phyloP scores from a whole-genome alignment of 2,797 vertebrate genomes.

The Bryconaethiops microstoma region DNA sequence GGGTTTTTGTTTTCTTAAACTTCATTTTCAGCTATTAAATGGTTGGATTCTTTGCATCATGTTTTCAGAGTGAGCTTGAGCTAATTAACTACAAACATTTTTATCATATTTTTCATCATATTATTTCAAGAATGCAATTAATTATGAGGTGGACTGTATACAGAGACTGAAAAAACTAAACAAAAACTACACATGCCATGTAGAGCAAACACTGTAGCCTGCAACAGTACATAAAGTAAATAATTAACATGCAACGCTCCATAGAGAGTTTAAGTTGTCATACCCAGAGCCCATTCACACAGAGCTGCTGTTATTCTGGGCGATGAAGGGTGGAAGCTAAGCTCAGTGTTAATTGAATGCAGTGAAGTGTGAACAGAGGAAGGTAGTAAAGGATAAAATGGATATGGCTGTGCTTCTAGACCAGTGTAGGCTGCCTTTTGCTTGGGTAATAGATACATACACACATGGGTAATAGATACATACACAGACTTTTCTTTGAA shows the following conservation, averaged over 20 bases:
- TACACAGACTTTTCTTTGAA: no score
- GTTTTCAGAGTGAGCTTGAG: no score
- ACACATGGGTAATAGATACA: no score
- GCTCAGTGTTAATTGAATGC: not conserved
- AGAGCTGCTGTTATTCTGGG: not conserved
- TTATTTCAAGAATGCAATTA: no score
- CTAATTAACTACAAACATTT: no score
- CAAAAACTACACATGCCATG: not conserved
- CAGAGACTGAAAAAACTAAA: not conserved
- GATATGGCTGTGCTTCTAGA: not conserved
- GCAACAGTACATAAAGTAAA: not conserved
- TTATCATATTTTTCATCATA: no score
- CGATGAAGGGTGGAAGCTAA: not conserved
- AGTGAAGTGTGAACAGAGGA: not conserved
- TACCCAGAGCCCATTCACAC: not conserved
- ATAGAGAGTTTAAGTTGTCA: constrained; percentile 1
- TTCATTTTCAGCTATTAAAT: no score
- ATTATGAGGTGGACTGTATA: no score
- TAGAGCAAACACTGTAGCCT: not conserved
- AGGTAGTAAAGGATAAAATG: not conserved
- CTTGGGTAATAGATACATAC: no score
- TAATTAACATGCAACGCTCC: not conserved
- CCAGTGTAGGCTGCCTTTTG: not conserved
- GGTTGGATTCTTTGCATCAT: no score
- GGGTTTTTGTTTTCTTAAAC: no score